Percentiles rank a stretch among this genome's conserved stretches.
Evolutionary conservation across 2,888 invertebrate species (phyloP).

Genomic region (Terebella lapidaria): DNA sequence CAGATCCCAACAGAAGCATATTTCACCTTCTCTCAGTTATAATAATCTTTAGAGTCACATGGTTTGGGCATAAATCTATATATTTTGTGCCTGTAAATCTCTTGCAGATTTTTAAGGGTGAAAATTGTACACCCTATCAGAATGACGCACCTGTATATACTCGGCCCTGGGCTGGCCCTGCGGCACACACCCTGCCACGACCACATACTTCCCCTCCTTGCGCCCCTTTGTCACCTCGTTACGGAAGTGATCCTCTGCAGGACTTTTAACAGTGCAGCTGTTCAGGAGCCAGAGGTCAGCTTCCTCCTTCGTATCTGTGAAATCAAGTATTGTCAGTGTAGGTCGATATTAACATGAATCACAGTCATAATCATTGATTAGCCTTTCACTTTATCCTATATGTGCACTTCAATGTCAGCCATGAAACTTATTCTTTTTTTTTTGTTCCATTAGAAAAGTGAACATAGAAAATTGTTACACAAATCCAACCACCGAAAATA

Average conservation of each 20-base stretch:
- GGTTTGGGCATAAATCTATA: no score
- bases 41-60: no score
- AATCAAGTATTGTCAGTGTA: no score
- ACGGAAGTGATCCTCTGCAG: slow-evolving; percentile 90
- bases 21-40: no score
- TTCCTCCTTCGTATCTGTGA: slow-evolving; percentile 48
- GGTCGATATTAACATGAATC: not conserved
- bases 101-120: no score
- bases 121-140: not conserved
- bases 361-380: not conserved
- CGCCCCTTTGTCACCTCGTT: slow-evolving; percentile 70
- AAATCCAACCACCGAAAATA: no score
- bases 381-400: not conserved
- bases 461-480: no score
- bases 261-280: slow-evolving; percentile 96
- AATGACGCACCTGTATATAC: slow-evolving; percentile 44
- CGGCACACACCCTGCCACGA: slow-evolving; percentile 96
- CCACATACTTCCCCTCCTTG: slow-evolving; percentile 73
- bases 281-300: slow-evolving; percentile 95
- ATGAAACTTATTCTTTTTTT: not conserved
- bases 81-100: no score
- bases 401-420: not conserved
- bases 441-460: no score
- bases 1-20: no score
- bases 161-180: slow-evolving; percentile 66